Percentiles rank a stretch among this genome's conserved stretches.
phyloP scores from a whole-genome alignment of 92 coral and sea anemone genomes.

The Porites cylindrica region DNA sequence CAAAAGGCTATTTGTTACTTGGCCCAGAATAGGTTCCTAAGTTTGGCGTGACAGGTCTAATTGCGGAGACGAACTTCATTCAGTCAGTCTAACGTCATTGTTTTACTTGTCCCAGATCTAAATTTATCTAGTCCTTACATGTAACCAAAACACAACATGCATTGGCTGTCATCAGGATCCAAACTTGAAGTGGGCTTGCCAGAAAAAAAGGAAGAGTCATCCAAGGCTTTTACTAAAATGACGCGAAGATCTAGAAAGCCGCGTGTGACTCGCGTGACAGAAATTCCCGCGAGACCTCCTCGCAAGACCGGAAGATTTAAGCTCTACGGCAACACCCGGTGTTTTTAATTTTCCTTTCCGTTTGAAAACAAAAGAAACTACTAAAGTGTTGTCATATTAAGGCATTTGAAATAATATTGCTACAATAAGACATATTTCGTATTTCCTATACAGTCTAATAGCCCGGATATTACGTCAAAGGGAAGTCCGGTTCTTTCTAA shows the following conservation, averaged over 20 bases:
- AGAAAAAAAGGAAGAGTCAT: not conserved
- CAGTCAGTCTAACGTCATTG: too few species aligned
- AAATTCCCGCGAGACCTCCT: not conserved
- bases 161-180: too few species aligned
- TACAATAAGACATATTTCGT: conserved; percentile 27
- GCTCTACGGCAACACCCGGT: conserved; percentile 26
- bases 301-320: conserved; percentile 61
- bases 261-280: conserved; percentile 13
- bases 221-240: not conserved
- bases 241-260: not conserved
- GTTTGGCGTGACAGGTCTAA: too few species aligned
- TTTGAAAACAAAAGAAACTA: conserved; percentile 20
- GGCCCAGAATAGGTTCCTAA: too few species aligned
- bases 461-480: conserved; percentile 54
- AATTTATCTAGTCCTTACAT: too few species aligned
- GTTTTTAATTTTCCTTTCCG: conserved; percentile 20
- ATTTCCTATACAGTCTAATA: conserved; percentile 27
- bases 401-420: conserved; percentile 33
- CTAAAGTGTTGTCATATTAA: conserved; percentile 1
- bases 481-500: conserved; percentile 27
- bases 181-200: not conserved
- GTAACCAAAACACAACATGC: too few species aligned
- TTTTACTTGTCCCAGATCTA: too few species aligned
- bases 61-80: too few species aligned
- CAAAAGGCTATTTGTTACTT: too few species aligned